These are phyloP conservation scores for Trichopoda pennipes DNA, from an alignment of 2,888 invertebrate genomes.

Conservation along the genomic window DNA sequence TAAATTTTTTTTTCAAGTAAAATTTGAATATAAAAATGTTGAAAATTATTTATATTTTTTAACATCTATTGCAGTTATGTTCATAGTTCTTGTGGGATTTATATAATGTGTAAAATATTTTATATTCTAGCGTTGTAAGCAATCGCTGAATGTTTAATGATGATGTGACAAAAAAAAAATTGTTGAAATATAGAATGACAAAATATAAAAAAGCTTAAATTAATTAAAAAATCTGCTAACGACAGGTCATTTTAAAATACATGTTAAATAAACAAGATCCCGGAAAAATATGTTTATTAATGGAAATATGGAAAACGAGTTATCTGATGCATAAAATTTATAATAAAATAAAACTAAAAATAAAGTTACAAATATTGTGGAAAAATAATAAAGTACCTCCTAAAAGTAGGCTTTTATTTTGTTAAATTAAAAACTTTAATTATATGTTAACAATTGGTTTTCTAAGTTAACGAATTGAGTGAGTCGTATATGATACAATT, in stretches of 20 bases:
- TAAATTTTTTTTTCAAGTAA: too few relatives aligned
- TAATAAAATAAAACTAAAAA: conserved; percentile 2
- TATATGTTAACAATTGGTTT: too few relatives aligned
- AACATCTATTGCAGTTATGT: too few relatives aligned
- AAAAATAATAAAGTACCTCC: background rate
- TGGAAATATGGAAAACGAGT: conserved; percentile 1
- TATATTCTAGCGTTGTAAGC: conserved; percentile 14
- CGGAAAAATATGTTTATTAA: background rate
- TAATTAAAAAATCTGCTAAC: conserved; percentile 70
- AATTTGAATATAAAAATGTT: too few relatives aligned
- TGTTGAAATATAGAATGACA: conserved; percentile 14
- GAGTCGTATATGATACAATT: background rate
- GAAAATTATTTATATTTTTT: too few relatives aligned
- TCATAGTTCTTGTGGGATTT: background rate
- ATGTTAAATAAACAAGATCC: conserved; percentile 10
- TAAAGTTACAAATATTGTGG: too few relatives aligned
- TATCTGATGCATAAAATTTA: background rate
- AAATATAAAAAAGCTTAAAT: conserved; percentile 64
- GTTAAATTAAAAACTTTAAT: too few relatives aligned
- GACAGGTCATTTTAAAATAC: conserved; percentile 58
- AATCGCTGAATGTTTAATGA: conserved; percentile 1
- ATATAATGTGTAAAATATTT: background rate
- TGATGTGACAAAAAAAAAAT: conserved; percentile 36
- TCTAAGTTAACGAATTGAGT: conserved; percentile 3
- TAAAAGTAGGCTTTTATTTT: conserved; percentile 37